A percentile compares a stretch with the other conserved stretches of the same genome.
Evolutionary conservation across 2,888 invertebrate genomes (phyloP).

Genomic region (Acrobeloides nanus): DNA sequence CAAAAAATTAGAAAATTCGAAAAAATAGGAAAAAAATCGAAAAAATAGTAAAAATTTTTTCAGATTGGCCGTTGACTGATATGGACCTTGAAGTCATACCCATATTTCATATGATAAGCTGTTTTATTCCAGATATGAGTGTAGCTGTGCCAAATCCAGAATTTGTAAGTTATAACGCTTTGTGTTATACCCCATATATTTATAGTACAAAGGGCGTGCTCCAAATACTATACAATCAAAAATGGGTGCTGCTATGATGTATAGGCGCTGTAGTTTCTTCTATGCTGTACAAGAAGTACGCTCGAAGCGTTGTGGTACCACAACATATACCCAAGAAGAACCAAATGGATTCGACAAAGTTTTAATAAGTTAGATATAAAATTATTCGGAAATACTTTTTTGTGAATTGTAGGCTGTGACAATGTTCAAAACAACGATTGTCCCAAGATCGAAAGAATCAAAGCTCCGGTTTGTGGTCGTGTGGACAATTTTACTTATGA

Average conservation of each 20-base stretch:
- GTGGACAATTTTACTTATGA: constrained; percentile 10
- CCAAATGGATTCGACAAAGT: no score
- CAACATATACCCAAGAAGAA: no score
- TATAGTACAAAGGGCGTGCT: constrained; percentile 15
- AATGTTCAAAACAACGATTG: constrained; percentile 40
- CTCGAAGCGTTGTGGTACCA: constrained; percentile 11
- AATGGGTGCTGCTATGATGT: constrained; percentile 42
- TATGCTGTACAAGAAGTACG: constrained; percentile 28
- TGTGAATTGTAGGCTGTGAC: constrained; percentile 31
- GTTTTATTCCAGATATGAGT: constrained; percentile 34
- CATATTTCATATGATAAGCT: constrained; percentile 41
- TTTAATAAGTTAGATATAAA: constrained; percentile 15
- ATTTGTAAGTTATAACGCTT: constrained; percentile 31
- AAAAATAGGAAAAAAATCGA: no score
- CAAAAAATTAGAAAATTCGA: no score
- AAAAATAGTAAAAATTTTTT: no score
- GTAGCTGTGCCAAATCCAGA: constrained; percentile 37
- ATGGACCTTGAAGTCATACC: constrained; percentile 38
- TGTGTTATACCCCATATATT: constrained; percentile 3
- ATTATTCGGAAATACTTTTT: constrained; percentile 16
- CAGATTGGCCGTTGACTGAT: constrained; percentile 42
- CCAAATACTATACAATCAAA: constrained; percentile 27
- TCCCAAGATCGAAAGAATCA: constrained; percentile 11
- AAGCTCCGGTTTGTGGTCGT: constrained; percentile 36
- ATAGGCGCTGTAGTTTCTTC: constrained; percentile 36